Evolutionary conservation across 2,797 vertebrate genomes (phyloP), one percentile per base, ranked within the genome.

Genomic region (Huso huso): DNA sequence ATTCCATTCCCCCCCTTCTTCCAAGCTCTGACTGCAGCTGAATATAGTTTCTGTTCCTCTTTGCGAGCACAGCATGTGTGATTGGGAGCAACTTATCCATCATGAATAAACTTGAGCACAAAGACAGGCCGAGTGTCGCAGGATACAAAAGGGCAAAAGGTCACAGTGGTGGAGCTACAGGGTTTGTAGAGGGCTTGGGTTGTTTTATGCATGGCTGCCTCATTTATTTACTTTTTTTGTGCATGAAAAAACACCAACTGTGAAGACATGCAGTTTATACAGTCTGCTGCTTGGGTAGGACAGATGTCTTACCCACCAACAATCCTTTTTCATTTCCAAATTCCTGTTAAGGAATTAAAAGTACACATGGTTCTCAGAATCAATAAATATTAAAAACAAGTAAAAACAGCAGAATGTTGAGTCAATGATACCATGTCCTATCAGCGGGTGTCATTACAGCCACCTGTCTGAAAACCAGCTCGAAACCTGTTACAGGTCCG

Each of bases 31-130:
- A 77, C 68, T 65, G 61, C 77, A 84, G 85, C 80, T 87, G 82
- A 90, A 88, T 87, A 90, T 90, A 88, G 93, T 93, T 87, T 88
- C 82, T 86, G 80, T 84, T 89, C 82, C 83, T 83, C 80, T 79
- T 73, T 62, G 74, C 72, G 70, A 79, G 74, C 75, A 75, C 75
- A 70, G 81, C 75, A 74, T 74, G 74, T 78, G 77, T 77, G 83
- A 83, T 62, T 69, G 70, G 85, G 85, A 85, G 79, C 84, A 90
- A 75, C 74, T 78, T 83, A 87, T 82, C 89, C 89, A 88, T 91
- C 88, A 80, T 8, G 80, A 84, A 82, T 89, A 91, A 92, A 90
- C 85, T 81, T 75, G 74, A 87, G 83, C 86, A 90, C 81, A 89
- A 90, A 90, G 88, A 87, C 86, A 82, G 84, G 79, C 81, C 76